Base-by-base conservation (phyloP, 2,113 vertebrate species). In the Amphiprion ocellaris region DNA sequence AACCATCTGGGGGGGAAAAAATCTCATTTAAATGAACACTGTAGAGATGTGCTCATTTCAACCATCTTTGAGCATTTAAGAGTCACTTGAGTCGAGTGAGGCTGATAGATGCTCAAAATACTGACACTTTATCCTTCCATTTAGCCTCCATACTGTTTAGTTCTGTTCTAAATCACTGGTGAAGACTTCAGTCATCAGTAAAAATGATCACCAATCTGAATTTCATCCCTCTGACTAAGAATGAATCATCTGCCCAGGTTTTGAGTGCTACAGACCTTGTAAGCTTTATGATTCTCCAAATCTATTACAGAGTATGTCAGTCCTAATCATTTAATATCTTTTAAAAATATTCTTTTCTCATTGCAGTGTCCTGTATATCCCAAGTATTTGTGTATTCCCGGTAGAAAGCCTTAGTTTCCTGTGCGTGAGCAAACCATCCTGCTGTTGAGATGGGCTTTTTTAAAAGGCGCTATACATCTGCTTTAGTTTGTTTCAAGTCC, bases 401-500 rank as follows among this genome's bases (percentile, higher is more conserved):
- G 68, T 64, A 21, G 16, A 76, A 66, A 64, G 2, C 19, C n/a
- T 46, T 3, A 28, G 12, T 66, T 78, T 69, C 67, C 63, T 64
- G 60, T 64, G 52, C 56, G 16, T 71, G 47, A 69, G 59, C 17
- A 69, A 75, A 66, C 46, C 60, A 53, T 70, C 70, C 46, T 60
- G 33, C 69, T 56, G 12, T 50, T 47, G 39, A 60, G 41, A 44
- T 44, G 41, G 41, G 2, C 58, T 74, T 69, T 37, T 37, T 81
- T 83, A 68, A 83, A 55, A 72, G 52, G 6, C 67, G 54, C 68
- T 53, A 37, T 76, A 55, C 64, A 84, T 87, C 83, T 76, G 61
- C 65, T 79, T 68, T 66, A 61, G 46, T 80, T 85, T 77, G 28
- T 79, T 83, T 83, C 61, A 65, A 81, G 71, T 72, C 70, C 81